These are phyloP conservation scores for Synanthedon myopaeformis DNA, from an alignment of 2,888 invertebrate species.

Conservation along the genomic window DNA sequence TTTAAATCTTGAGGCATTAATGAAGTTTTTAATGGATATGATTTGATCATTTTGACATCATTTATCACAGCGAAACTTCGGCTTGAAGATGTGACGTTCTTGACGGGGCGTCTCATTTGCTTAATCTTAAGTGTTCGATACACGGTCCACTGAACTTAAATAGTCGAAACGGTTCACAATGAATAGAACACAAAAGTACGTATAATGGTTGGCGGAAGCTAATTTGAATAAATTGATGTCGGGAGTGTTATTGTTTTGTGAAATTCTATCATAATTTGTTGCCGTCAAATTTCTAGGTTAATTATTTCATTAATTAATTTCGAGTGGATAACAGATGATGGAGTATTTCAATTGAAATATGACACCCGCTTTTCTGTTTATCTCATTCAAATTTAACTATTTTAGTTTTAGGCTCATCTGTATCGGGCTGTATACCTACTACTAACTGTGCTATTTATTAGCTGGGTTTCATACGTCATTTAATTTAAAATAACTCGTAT, in stretches of 20 bases:
- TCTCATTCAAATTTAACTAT: too few relatives aligned
- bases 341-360: too few relatives aligned
- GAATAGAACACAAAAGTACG: background rate
- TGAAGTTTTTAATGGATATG: conserved; percentile 31
- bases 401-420: too few relatives aligned
- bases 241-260: background rate
- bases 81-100: conserved; percentile 44
- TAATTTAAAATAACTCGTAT: too few relatives aligned
- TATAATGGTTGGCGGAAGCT: background rate
- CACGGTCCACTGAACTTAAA: conserved; percentile 26
- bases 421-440: too few relatives aligned
- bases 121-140: conserved; percentile 42
- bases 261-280: background rate
- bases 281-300: background rate
- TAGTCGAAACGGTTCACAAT: background rate
- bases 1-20: conserved; percentile 9
- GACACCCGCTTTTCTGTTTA: too few relatives aligned
- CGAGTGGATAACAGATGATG: too few relatives aligned
- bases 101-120: conserved; percentile 36
- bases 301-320: background rate
- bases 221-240: background rate
- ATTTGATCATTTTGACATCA: conserved; percentile 31
- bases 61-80: conserved; percentile 39
- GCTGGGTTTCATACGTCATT: too few relatives aligned
- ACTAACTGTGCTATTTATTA: too few relatives aligned